Evolutionary conservation across 1,140 invertebrate genomes (phyloP), one percentile per base, ranked within the genome.

Genomic region (Stegodyphus dumicola): DNA sequence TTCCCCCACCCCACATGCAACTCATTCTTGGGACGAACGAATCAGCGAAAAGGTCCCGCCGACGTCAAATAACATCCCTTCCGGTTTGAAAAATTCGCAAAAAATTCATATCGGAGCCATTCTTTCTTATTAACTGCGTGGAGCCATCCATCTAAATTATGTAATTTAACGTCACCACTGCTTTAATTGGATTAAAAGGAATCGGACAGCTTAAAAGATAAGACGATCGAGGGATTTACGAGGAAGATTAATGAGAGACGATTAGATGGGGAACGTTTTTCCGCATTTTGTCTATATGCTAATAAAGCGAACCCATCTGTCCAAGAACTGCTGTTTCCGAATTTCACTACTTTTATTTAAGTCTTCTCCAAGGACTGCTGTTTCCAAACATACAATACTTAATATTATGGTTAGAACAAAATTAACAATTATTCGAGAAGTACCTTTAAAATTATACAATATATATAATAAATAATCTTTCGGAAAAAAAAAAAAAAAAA

Each of bases 101-200:
- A 85, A 76, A 85, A 85, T 69, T 53, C 60, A 56, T 17, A 60
- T 74, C 53, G 33, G 48, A 64, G 70, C 65, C 78, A 80, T 80
- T 65, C 79, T 81, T 85, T 85, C 81, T 85, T 85, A 85, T 85
- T 76, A 85, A 76, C 17, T 75, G 64, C 60, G 52, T 49, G 54
- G 65, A 17, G 49, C 51, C 71, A 85, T 85, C 74, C 73, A 76
- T 85, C 81, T 85, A 85, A 85, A 85, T 85, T 85, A 85, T 85
- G 81, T 67, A 76, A 85, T 74, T 69, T 70, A 52, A n/a, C 77
- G 77, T 80, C 80, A 67, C 70, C 33, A 52, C 56, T 48, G 81
- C 81, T 85, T 85, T 85, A 85, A 85, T 85, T 85, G 81, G 81
- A 85, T 85, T 85, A 85, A 85, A 85, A 85, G 81, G 51, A 85